Percentiles rank a stretch among this genome's conserved stretches.
Conservation (phyloP, 2,797 vertebrate genomes). For the Setipinna tenuifilis region DNA sequence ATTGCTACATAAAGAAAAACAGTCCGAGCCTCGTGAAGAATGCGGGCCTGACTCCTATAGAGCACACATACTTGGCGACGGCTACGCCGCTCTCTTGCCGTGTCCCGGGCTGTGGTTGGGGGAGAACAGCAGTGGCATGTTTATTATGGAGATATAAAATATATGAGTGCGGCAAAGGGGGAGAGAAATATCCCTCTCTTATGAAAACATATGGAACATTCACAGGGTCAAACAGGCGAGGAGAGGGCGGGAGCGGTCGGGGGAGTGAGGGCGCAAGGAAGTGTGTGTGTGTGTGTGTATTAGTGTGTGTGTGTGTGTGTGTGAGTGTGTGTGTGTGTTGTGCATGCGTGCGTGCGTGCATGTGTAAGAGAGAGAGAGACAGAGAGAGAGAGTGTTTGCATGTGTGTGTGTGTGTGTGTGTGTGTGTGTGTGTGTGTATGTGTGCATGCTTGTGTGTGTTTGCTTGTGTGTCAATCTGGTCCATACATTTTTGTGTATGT, state of each 20-base stretch:
- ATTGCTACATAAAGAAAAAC: slow-evolving; percentile 25
- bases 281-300: not conserved
- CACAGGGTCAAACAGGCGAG: slow-evolving; percentile 1
- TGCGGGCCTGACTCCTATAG: slow-evolving; percentile 4
- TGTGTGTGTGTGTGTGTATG: too few relatives aligned
- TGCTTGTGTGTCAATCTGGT: too few relatives aligned
- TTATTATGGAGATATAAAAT: slow-evolving; percentile 26
- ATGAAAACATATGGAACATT: slow-evolving; percentile 24
- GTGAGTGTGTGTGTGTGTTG: not conserved
- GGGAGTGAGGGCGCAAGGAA: not conserved
- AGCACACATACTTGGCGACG: not conserved
- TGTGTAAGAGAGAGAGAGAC: too few relatives aligned
- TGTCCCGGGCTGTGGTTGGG: slow-evolving; percentile 9
- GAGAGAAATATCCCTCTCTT: slow-evolving; percentile 22
- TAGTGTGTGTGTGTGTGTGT: not conserved
- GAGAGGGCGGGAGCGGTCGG: not conserved
- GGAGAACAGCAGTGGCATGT: slow-evolving; percentile 25
- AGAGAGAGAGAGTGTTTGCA: too few relatives aligned
- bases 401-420: too few relatives aligned
- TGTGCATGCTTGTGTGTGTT: too few relatives aligned
- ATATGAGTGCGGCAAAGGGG: not conserved
- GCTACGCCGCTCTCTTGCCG: not conserved
- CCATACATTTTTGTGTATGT: not conserved
- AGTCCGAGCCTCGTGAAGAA: not conserved
- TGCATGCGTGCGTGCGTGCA: too few relatives aligned